Evolutionary conservation across 1,140 invertebrate species (phyloP), one percentile per base, ranked within the genome.

Genomic region (Conus betulinus): DNA sequence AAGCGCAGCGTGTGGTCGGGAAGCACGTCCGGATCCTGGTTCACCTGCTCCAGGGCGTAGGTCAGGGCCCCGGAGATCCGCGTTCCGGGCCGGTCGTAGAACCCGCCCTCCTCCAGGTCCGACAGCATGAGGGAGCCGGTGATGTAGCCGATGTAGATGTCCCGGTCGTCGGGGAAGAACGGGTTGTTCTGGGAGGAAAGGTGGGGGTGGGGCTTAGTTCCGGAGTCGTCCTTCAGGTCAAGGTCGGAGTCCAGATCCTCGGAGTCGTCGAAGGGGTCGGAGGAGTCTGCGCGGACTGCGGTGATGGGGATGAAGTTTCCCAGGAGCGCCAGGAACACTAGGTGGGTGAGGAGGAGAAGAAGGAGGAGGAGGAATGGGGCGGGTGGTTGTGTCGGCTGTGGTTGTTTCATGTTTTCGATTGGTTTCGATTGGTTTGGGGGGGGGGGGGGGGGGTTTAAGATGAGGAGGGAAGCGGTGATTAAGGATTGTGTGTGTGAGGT

Each of bases 31-130:
- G 95, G 94, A 94, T 97, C 96, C 81, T 97, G 96, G 95, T 99
- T 99, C 84, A 99, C 97, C 97, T 98, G 95, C 27, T 96, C 92
- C 23, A 96, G 92, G 67, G 98, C 98, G 96, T 98, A 97, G 27
- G 97, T 97, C 83, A 99, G 95, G 13, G 98, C 98, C 51, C 98
- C 99, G 71, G 98, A 99, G 91, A 99, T 98, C 81, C 97, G 96
- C 87, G 98, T 96, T 8, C 98, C 98, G 17, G 89, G 88, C 39
- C 91, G 88, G 10, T 89, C 57, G 74, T 92, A 92, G 53, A 85
- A 88, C 17, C 83, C 20, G 10, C 84, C 20, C 15, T 82, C 25
- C 3, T 51, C 25, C 55, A 78, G 55, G 71, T 57, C 87, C 8
- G 51, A 51, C 0, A 27, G 25, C 60, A 85, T 88, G 23, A 89